These are phyloP conservation scores for Balearica regulorum DNA, from an alignment of 2,797 vertebrate genomes.

Conservation along the genomic window DNA sequence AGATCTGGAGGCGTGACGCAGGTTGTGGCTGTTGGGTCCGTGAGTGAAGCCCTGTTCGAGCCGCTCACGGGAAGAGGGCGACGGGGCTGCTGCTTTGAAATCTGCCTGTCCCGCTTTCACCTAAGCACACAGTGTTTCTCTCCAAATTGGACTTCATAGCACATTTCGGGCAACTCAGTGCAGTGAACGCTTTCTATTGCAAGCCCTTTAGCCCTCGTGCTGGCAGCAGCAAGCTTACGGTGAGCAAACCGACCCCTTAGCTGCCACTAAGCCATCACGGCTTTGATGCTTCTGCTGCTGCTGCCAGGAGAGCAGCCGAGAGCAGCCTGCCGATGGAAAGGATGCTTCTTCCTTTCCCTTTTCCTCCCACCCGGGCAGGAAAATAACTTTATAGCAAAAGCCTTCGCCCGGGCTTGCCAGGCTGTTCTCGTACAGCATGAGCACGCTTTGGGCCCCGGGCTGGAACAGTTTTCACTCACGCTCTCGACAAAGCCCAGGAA, in stretches of 20 bases:
- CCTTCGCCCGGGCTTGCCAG: neutral
- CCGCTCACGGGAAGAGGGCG: accelerated
- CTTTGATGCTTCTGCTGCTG: neutral
- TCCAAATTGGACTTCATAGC: neutral
- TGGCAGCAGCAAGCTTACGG: neutral
- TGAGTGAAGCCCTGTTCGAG: conserved; percentile 17
- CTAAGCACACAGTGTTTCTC: accelerated
- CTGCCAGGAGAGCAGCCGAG: neutral
- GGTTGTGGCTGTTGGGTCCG: neutral
- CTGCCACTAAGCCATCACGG: accelerated
- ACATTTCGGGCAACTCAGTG: neutral
- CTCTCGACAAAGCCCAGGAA: neutral
- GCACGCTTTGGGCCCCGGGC: neutral
- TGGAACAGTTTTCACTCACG: neutral
- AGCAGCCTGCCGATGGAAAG: neutral
- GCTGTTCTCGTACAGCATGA: neutral
- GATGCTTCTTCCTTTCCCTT: neutral
- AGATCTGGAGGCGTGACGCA: neutral
- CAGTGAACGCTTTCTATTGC: neutral
- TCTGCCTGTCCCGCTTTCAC: neutral
- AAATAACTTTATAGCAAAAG: neutral
- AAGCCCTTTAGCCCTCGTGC: neutral
- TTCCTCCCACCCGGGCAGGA: neutral
- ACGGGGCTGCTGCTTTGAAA: neutral
- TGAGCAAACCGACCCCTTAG: accelerated